These are phyloP conservation scores for Cryptoblepharus egeriae DNA, from an alignment of 2,797 vertebrate genomes.

Conservation along the genomic window DNA sequence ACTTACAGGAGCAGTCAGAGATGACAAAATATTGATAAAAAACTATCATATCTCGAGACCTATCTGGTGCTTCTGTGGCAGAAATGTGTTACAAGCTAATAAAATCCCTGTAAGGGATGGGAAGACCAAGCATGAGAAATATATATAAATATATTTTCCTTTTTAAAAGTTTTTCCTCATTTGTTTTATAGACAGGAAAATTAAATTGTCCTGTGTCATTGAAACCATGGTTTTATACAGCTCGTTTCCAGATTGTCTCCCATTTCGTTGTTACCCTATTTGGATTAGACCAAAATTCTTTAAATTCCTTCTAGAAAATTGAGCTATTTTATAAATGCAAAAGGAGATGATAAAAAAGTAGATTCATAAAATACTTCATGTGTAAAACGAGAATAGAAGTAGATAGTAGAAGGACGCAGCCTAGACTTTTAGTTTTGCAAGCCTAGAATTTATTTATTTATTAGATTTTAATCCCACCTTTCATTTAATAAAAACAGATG, in stretches of 20 bases:
- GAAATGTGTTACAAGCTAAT: constrained; percentile 64
- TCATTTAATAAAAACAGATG: no score
- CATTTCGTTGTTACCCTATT: constrained; percentile 32
- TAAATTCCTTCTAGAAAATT: constrained; percentile 17
- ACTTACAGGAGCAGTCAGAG: constrained; percentile 65
- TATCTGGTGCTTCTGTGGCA: constrained; percentile 65
- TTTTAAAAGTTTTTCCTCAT: constrained; percentile 18
- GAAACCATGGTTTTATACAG: constrained; percentile 32
- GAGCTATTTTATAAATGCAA: constrained; percentile 43
- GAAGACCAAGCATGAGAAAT: constrained; percentile 49
- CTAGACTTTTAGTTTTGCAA: not conserved
- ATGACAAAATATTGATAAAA: constrained; percentile 74
- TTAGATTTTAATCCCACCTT: no score
- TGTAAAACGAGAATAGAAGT: not conserved
- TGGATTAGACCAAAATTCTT: constrained; percentile 32
- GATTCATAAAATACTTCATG: not conserved
- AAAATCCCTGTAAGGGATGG: constrained; percentile 53
- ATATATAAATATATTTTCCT: not conserved
- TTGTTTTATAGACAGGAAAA: constrained; percentile 55
- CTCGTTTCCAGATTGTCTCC: constrained; percentile 41
- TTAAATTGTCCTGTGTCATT: not conserved
- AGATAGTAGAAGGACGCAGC: no score
- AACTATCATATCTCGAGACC: constrained; percentile 66
- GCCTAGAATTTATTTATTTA: no score
- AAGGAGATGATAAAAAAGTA: constrained; percentile 33